Evolutionary conservation across 2,113 vertebrate genomes (phyloP), one percentile per base, ranked within the genome.

Genomic region (Gallinago media): DNA sequence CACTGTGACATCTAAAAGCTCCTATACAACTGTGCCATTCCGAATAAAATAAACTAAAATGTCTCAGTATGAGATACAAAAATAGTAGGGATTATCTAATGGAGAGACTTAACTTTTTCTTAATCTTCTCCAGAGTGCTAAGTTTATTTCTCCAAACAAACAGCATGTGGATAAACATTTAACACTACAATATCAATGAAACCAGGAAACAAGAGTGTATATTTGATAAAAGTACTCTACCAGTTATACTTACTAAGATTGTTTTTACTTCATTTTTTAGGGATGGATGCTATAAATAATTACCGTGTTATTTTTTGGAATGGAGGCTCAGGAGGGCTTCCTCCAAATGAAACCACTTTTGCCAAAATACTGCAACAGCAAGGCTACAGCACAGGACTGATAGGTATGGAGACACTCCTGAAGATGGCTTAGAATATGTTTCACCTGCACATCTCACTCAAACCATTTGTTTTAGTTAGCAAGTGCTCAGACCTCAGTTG

Each of bases 331-430:
- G 98, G 98, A 38, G 98, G 98, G 0, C 98, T 98, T 34, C 98
- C 98, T 2, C 31, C 94, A 9, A 97, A 97, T 0, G 98, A 98
- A 97, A 97, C 96, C 1, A 98, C 98, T 6, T 98, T 98, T 74
- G 97, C 98, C 9, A 97, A 96, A 73, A 97, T 98, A 68, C 22
- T 98, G 34, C 79, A 97, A 55, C 91, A 92, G 1, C 91, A 88
- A 88, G 98, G 98, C 61, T 98, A 98, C 26, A 77, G 71, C 70
- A 98, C 98, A 2, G 98, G 97, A 32, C 87, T 98, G 1, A 94
- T 98, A 81, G 98, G 98, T 98, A 97, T 8, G 97, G 19, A 3
- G 5, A 15, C 36, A 38, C 8, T 66, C 49, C 36, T 70, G 32
- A 76, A 78, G 12, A 16, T 49, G 13, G n/a, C 15, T 7, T 78